These are phyloP conservation scores for Amphiprion ocellaris DNA, from an alignment of 2,113 vertebrate species.

Conservation along the genomic window DNA sequence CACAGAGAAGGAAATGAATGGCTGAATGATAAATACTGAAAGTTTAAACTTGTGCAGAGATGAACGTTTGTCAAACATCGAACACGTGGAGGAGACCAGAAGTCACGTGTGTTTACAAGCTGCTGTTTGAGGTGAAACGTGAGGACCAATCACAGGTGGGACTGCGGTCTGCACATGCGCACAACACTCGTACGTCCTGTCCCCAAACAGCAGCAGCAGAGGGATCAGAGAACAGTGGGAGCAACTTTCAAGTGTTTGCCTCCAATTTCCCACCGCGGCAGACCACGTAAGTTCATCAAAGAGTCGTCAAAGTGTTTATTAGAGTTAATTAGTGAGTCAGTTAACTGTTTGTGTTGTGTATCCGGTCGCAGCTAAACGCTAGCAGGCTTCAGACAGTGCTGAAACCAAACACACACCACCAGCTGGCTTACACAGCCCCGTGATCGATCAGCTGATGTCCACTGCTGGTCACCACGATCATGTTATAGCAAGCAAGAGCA, in stretches of 20 bases:
- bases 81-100: no score
- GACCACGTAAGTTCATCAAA: slow-evolving; percentile 55
- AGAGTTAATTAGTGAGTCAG: neutral
- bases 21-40: neutral
- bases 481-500: neutral
- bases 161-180: slow-evolving; percentile 43
- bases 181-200: slow-evolving; percentile 10
- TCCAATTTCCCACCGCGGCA: neutral
- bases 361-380: slow-evolving; percentile 8
- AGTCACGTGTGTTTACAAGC: neutral
- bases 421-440: slow-evolving; percentile 6
- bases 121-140: neutral
- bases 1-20: neutral
- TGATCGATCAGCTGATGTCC: slow-evolving; percentile 23
- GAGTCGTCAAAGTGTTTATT: neutral
- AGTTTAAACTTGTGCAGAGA: no score
- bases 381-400: neutral
- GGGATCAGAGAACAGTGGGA: neutral
- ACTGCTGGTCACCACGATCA: neutral
- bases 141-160: slow-evolving; percentile 44
- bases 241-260: slow-evolving; percentile 8
- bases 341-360: neutral
- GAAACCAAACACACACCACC: slow-evolving; percentile 27
- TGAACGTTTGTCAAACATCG: no score
- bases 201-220: neutral